These are phyloP conservation scores for Artemia franciscana DNA, from an alignment of 1,140 invertebrate genomes.

Conservation along the genomic window DNA sequence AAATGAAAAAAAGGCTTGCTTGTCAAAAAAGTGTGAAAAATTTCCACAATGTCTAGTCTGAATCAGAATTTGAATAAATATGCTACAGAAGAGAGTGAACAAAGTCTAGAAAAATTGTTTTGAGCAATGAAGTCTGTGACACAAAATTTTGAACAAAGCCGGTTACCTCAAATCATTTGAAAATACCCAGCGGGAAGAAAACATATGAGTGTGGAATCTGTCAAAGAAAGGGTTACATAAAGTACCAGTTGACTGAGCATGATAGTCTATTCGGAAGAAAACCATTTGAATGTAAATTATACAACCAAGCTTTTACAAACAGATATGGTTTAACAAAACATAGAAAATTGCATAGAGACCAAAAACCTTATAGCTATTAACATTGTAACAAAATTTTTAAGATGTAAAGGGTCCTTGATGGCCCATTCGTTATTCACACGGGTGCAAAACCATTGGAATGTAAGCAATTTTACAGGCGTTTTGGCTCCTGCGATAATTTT, in stretches of 20 bases:
- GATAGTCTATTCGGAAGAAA: slow-evolving; percentile 33
- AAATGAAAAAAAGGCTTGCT: no score
- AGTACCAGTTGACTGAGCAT: slow-evolving; percentile 19
- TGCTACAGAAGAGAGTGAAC: no score
- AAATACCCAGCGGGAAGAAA: slow-evolving; percentile 97
- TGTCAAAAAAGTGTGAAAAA: no score
- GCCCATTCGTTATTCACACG: no score
- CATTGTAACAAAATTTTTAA: no score
- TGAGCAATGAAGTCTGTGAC: slow-evolving; percentile 82
- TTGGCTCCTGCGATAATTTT: no score
- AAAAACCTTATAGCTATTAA: slow-evolving; percentile 33
- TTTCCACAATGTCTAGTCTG: no score
- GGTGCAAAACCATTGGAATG: no score
- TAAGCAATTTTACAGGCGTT: no score
- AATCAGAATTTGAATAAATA: no score
- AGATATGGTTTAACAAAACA: slow-evolving; percentile 26
- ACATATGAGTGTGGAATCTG: slow-evolving; percentile 94
- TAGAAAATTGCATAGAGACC: slow-evolving; percentile 33
- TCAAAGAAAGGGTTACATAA: slow-evolving; percentile 90
- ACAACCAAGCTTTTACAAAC: slow-evolving; percentile 43
- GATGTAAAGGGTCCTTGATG: no score
- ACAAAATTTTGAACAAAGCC: slow-evolving; percentile 93
- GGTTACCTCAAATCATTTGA: slow-evolving; percentile 86
- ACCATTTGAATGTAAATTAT: slow-evolving; percentile 36
- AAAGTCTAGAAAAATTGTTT: slow-evolving; percentile 87